Percentiles rank a stretch among this genome's conserved stretches.
Conservation (phyloP, 2,797 vertebrate genomes). For the Vireo griseus region DNA sequence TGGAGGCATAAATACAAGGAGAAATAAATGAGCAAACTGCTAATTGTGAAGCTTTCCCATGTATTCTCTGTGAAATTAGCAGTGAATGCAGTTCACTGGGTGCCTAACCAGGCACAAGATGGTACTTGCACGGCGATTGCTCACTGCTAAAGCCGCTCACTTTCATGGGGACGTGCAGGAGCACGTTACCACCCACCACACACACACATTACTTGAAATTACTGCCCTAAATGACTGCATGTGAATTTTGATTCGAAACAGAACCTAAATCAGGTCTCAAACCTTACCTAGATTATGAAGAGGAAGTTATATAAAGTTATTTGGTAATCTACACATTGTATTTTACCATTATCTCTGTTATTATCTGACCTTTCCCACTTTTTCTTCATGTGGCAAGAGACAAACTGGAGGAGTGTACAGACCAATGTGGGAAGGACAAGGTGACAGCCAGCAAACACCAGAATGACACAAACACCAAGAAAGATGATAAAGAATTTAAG, state of each 20-base stretch:
- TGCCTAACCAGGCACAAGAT: slow-evolving; percentile 1
- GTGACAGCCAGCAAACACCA: not conserved
- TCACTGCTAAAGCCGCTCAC: not conserved
- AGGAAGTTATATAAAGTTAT: not conserved
- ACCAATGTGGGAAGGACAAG: not conserved
- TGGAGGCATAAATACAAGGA: not conserved
- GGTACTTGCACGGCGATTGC: not conserved
- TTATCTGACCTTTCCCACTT: not conserved
- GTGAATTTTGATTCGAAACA: not conserved
- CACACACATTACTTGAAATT: not conserved
- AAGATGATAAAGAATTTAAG: not conserved
- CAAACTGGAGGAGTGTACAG: not conserved
- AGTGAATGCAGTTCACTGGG: not conserved
- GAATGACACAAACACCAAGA: not conserved
- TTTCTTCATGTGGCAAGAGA: not conserved
- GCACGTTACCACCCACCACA: not conserved
- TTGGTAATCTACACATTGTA: accelerated
- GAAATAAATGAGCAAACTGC: slow-evolving; percentile 22
- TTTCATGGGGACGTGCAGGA: not conserved
- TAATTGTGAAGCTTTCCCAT: not conserved
- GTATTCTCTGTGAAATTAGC: not conserved
- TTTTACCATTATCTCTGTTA: not conserved
- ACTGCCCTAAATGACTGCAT: not conserved
- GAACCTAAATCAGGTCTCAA: not conserved
- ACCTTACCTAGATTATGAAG: not conserved